These are phyloP conservation scores for Myotis vivesi DNA, from an alignment of 2,797 vertebrate genomes.

Conservation along the genomic window DNA sequence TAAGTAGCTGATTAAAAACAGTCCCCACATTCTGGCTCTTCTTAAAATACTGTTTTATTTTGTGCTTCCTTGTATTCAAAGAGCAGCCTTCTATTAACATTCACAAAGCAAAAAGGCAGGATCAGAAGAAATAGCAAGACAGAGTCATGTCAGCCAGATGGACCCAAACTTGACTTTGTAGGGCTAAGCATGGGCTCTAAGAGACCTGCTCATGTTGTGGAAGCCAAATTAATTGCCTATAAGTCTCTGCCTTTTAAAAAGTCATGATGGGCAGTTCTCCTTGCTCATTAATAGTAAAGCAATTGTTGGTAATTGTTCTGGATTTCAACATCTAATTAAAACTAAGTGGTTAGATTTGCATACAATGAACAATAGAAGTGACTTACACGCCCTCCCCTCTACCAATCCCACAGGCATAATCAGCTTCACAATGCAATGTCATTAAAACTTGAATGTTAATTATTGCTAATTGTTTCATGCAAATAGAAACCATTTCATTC, in stretches of 20 bases:
- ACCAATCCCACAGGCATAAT: slow-evolving; percentile 81
- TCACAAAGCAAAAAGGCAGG: slow-evolving; percentile 40
- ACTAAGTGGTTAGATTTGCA: slow-evolving; percentile 84
- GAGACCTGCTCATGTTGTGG: slow-evolving; percentile 54
- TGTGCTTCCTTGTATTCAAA: background rate
- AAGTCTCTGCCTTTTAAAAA: slow-evolving; percentile 79
- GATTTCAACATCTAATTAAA: slow-evolving; percentile 86
- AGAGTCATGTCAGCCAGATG: background rate
- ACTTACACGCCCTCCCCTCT: slow-evolving; percentile 63
- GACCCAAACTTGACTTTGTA: background rate
- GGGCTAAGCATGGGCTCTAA: slow-evolving; percentile 48
- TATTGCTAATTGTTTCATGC: slow-evolving; percentile 85
- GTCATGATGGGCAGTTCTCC: slow-evolving; percentile 78
- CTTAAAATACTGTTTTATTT: slow-evolving; percentile 50
- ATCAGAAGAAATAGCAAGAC: background rate
- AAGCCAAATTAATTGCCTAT: slow-evolving; percentile 68
- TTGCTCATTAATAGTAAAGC: slow-evolving; percentile 82
- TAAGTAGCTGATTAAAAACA: background rate
- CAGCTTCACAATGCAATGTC: slow-evolving; percentile 83
- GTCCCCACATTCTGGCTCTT: background rate
- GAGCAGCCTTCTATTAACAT: background rate
- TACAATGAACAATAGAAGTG: slow-evolving; percentile 84
- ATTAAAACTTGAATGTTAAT: slow-evolving; percentile 86
- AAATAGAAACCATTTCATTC: slow-evolving; percentile 81
- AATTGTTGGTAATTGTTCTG: slow-evolving; percentile 84